Evolutionary conservation across 2,113 vertebrate species (phyloP).

Genomic region (Neodon shergylaensis): DNA sequence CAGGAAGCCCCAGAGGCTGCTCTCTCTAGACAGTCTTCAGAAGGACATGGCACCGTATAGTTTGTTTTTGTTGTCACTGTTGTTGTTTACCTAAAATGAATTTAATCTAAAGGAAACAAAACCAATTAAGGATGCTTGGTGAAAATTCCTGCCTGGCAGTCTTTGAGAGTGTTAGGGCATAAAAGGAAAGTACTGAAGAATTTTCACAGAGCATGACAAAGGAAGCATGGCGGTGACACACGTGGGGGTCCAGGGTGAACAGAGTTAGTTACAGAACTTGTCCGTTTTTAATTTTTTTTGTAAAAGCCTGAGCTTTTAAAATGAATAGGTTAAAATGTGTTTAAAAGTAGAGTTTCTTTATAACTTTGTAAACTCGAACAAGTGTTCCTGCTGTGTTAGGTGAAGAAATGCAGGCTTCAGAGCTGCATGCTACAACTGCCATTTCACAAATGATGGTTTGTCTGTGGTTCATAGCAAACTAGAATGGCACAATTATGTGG

Average conservation of each 20-base stretch:
- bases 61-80: background rate
- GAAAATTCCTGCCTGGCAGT: background rate
- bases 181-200: background rate
- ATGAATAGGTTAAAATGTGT: background rate
- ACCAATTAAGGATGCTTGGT: background rate
- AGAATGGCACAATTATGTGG: background rate
- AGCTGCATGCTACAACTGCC: fast-evolving
- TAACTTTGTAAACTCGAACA: background rate
- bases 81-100: background rate
- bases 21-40: fast-evolving
- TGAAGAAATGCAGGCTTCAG: background rate
- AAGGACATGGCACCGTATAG: background rate
- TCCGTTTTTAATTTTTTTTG: background rate
- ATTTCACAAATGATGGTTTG: background rate
- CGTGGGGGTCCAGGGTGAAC: background rate
- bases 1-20: fast-evolving
- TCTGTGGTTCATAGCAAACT: background rate
- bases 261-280: background rate
- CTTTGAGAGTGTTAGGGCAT: background rate
- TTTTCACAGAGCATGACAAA: background rate
- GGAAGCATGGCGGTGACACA: fast-evolving
- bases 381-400: background rate
- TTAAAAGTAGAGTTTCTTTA: background rate
- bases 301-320: background rate
- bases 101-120: background rate